Evolutionary conservation across 2,888 invertebrate genomes (phyloP), one percentile per base, ranked within the genome.

Genomic region (Atrina japonica): DNA sequence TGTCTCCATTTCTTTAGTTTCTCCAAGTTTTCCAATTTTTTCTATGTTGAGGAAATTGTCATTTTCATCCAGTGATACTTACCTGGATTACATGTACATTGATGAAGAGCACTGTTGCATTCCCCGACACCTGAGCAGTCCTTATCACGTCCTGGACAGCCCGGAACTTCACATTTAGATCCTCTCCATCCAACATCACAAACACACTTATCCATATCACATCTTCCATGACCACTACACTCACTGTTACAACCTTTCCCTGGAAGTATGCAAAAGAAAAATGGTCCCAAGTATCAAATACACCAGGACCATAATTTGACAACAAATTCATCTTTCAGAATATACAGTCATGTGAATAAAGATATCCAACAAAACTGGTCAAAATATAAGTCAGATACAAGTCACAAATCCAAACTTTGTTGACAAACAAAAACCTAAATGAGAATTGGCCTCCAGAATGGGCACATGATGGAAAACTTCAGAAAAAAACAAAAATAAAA

Each of bases 81-180:
- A 84, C 85, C 83, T 75, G 84, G 84, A 16, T 70, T 61, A 67
- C 84, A 84, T 3, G 77, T 73, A 56, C 84, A 84, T 21, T 58
- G 29, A 23, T 84, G 84, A 9, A 61, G 18, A 25, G 80, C 80
- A 18, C 75, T 66, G 67, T 83, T 82, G 60, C 84, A 84, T 0
- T 58, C 67, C 3, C 84, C 84, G 61, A 82, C 74, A n/a, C 41
- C 41, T 3, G 81, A 66, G 55, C 83, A 83, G 67, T 83, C 82
- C 6, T 74, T 50, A 14, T 40, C 55, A n/a, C 49, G 45, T 3
- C 84, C 84, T 11, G 84, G 82, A 60, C 84, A 84, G 3, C 81
- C 82, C 18, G 70, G 72, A 5, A 80, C 70, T 59, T 84, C 83
- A 74, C 84, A 84, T 40, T 75, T 73, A 11, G 75, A 75, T 7